Evolutionary conservation across 2,888 invertebrate genomes (phyloP).

Genomic region (Phania funesta): DNA sequence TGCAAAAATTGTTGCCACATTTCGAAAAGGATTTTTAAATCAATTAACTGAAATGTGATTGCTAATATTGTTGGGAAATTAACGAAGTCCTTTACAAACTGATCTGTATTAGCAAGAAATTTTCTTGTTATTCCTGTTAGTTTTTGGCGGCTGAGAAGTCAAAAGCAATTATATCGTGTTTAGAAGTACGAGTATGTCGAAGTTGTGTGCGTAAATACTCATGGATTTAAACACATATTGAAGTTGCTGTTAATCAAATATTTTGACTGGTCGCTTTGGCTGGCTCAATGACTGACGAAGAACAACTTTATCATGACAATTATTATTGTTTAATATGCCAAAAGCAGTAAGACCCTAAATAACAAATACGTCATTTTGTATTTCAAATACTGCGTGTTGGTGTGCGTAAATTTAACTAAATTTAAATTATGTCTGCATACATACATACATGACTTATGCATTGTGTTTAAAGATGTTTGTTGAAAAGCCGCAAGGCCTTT

Average conservation of each 20-base stretch:
- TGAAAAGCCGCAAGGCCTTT: conserved; percentile 53
- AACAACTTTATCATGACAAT: conserved; percentile 62
- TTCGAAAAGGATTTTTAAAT: too few species aligned
- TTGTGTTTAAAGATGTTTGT: conserved; percentile 34
- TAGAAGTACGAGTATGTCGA: not conserved
- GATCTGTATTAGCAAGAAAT: not conserved
- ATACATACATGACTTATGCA: conserved; percentile 13
- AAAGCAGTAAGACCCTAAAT: conserved; percentile 46
- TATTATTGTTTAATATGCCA: conserved; percentile 62
- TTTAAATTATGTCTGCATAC: not conserved
- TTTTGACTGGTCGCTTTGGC: conserved; percentile 20
- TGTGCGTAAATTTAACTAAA: conserved; percentile 4
- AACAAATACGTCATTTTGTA: conserved; percentile 57
- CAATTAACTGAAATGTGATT: too few species aligned
- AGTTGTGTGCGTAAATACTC: not conserved
- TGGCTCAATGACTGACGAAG: conserved; percentile 26
- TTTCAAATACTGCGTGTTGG: conserved; percentile 5
- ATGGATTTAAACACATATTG: conserved; percentile 38
- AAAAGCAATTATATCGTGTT: conserved; percentile 22
- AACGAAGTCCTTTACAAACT: not conserved
- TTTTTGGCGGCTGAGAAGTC: conserved; percentile 36
- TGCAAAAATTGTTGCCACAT: too few species aligned
- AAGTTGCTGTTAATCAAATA: conserved; percentile 56
- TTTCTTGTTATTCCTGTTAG: not conserved
- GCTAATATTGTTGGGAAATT: too few species aligned